Percentiles rank a stretch among this genome's conserved stretches.
Conservation (phyloP, 2,113 vertebrate genomes). For the Dipodomys spectabilis region DNA sequence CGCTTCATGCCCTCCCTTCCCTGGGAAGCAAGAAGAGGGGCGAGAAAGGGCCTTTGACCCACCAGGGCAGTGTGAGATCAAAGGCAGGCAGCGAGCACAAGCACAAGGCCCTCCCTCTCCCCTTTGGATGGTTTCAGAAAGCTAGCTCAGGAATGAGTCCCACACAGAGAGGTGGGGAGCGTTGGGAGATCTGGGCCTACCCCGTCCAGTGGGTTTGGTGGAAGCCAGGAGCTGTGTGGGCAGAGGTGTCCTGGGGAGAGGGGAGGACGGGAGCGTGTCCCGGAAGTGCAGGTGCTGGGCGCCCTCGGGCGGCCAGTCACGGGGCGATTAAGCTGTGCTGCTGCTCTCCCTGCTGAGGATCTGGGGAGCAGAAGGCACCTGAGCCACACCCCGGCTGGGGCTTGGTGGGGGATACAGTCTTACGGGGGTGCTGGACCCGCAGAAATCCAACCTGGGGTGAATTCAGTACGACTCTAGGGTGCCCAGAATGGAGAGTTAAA, state of each 20-base stretch:
- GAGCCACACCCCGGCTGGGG: background rate
- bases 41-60: conserved; percentile 63
- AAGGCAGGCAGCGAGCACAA: conserved; percentile 42
- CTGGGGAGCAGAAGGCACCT: background rate
- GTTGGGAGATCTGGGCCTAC: background rate
- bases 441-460: background rate
- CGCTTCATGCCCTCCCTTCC: background rate
- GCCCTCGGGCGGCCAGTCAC: background rate
- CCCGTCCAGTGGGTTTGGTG: too few species aligned
- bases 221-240: conserved; percentile 36
- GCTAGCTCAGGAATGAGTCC: background rate
- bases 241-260: background rate
- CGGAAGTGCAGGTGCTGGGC: conserved; percentile 57
- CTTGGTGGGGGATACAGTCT: background rate
- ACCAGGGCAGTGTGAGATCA: conserved; percentile 22
- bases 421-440: background rate
- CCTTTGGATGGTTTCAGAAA: conserved; percentile 13
- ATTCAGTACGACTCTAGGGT: background rate
- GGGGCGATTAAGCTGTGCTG: background rate
- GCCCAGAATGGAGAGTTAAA: background rate
- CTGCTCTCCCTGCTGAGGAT: background rate
- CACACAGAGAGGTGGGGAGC: background rate
- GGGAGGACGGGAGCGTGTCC: background rate
- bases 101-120: background rate
- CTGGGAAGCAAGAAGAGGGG: conserved; percentile 18